Evolutionary conservation across 2,113 vertebrate species (phyloP).

Genomic region (Chaetodon auriga): DNA sequence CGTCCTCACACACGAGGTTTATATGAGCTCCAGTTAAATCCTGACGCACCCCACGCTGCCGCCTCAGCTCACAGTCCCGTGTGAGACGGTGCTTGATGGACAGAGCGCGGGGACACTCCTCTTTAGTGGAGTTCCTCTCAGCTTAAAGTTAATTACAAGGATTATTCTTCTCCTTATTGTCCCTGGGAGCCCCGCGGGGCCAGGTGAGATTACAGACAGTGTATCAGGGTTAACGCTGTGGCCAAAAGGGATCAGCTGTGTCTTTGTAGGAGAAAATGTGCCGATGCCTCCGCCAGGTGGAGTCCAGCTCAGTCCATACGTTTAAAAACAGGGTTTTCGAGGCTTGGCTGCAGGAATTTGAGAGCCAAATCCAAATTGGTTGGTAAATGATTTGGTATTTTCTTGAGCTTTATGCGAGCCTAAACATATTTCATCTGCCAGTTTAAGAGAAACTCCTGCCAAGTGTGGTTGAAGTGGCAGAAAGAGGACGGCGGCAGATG

Average conservation of each 20-base stretch:
- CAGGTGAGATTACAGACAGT: conserved; percentile 7
- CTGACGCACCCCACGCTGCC: no score
- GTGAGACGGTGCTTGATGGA: conserved; percentile 3
- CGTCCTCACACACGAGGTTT: no score
- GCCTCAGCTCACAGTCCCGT: background rate
- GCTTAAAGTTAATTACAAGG: conserved; percentile 53
- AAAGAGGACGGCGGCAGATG: conserved; percentile 26
- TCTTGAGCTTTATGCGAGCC: background rate
- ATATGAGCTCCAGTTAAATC: no score
- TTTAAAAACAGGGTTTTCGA: background rate
- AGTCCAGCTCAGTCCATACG: background rate
- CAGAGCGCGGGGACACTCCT: background rate
- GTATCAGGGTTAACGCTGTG: background rate
- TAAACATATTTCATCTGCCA: background rate
- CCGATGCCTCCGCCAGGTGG: background rate
- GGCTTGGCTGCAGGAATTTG: background rate
- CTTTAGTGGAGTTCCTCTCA: conserved; percentile 23
- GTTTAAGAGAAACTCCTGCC: background rate
- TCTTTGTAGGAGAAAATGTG: background rate
- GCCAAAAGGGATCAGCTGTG: conserved; percentile 16
- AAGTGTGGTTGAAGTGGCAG: conserved; percentile 20
- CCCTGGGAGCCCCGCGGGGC: conserved; percentile 29
- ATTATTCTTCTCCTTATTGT: conserved; percentile 46
- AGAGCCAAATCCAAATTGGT: background rate
- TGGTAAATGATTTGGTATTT: background rate